Percentiles rank a stretch among this genome's conserved stretches.
phyloP scores from a whole-genome alignment of 2,797 vertebrate species.

The Tarsius wallacei region DNA sequence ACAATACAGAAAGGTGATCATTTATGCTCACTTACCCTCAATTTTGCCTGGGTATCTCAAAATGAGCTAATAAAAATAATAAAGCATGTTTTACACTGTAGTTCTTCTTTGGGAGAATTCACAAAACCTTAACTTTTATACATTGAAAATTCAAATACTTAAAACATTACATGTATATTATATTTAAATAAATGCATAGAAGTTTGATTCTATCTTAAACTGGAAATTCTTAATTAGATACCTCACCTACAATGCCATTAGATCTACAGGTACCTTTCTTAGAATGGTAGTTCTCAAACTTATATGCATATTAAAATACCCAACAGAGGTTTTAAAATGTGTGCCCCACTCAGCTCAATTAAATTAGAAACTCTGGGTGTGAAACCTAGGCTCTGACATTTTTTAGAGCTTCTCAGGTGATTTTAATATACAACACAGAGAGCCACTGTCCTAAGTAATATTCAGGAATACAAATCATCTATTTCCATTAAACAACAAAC shows the following conservation, averaged over 20 bases:
- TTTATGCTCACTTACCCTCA: neutral
- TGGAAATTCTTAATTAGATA: neutral
- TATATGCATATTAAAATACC: neutral
- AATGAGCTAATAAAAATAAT: neutral
- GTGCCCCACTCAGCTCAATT: neutral
- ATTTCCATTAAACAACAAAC: constrained; percentile 49
- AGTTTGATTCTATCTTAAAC: neutral
- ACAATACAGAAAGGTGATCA: neutral
- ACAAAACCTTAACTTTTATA: constrained; percentile 8
- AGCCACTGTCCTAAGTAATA: neutral
- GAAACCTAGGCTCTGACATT: neutral
- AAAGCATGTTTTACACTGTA: neutral
- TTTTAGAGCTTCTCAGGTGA: constrained; percentile 28
- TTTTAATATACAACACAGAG: neutral
- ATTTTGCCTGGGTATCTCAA: neutral
- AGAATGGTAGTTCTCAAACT: neutral
- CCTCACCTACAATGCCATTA: neutral
- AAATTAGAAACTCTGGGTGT: constrained; percentile 12
- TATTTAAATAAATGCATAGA: neutral
- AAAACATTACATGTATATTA: neutral
- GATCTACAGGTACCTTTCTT: neutral
- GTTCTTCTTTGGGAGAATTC: neutral
- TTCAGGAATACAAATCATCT: neutral
- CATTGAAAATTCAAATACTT: neutral
- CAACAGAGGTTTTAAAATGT: constrained; percentile 17